Conservation (phyloP, 2,888 invertebrate genomes). For the Herminia tarsipennalis region DNA sequence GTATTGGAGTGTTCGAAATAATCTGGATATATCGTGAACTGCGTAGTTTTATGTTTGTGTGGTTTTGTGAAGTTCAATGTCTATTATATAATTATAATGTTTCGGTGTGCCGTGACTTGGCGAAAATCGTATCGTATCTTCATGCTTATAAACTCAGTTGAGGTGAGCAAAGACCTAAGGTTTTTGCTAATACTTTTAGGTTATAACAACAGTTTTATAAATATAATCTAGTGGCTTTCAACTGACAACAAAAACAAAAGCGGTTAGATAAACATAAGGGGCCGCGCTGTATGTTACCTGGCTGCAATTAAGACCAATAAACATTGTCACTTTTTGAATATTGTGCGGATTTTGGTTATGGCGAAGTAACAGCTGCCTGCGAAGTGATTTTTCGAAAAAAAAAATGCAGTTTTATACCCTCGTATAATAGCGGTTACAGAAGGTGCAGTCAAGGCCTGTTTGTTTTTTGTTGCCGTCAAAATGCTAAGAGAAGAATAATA, state of each 20-base stretch:
- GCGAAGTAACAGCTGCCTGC: no score
- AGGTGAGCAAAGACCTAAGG: slow-evolving; percentile 21
- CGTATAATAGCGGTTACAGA: no score
- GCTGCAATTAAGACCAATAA: no score
- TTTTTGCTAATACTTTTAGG: slow-evolving; percentile 3
- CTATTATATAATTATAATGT: slow-evolving; percentile 70
- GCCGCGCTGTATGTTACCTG: no score
- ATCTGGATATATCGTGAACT: slow-evolving; percentile 48
- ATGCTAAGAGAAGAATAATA: no score
- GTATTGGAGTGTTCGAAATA: slow-evolving; percentile 29
- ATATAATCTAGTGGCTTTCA: not conserved
- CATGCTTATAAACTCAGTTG: slow-evolving; percentile 10
- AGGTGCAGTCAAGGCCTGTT: no score
- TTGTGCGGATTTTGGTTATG: no score
- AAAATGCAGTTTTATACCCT: no score
- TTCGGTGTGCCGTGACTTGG: slow-evolving; percentile 36
- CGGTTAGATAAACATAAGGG: not conserved
- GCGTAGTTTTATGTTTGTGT: slow-evolving; percentile 54
- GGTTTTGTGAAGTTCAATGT: slow-evolving; percentile 64
- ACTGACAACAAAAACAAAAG: not conserved
- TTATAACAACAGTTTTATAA: slow-evolving; percentile 3
- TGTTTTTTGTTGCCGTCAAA: no score
- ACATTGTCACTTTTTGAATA: no score
- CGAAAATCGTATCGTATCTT: slow-evolving; percentile 11
- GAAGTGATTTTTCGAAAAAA: no score